Conservation (phyloP, 2,113 vertebrate species). For the Bubo blakistoni region DNA sequence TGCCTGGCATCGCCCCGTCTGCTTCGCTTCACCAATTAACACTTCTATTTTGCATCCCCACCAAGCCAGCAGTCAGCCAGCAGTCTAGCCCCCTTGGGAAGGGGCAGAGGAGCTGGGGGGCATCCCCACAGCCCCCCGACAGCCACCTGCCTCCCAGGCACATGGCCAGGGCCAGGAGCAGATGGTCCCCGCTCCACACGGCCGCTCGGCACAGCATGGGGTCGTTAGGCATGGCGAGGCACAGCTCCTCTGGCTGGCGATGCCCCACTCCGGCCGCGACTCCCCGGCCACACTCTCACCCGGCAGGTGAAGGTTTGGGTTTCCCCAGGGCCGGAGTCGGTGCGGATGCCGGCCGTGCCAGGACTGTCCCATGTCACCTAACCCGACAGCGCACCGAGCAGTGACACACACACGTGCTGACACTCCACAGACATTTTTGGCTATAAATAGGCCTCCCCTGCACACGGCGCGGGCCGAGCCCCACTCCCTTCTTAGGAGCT, state of each 20-base stretch:
- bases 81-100: background rate
- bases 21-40: background rate
- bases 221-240: background rate
- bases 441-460: conserved; percentile 63
- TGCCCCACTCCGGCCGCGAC: background rate
- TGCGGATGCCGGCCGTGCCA: background rate
- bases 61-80: background rate
- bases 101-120: background rate
- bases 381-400: background rate
- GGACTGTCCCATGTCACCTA: conserved; percentile 53
- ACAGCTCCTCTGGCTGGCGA: background rate
- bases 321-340: background rate
- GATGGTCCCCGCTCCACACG: background rate
- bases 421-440: conserved; percentile 31
- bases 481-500: background rate
- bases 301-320: background rate
- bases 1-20: accelerated
- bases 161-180: background rate
- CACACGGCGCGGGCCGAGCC: background rate
- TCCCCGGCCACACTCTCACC: background rate
- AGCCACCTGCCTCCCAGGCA: background rate
- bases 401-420: conserved; percentile 34
- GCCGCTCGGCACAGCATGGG: background rate
- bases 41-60: background rate
- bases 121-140: background rate